Evolutionary conservation across 2,888 invertebrate species (phyloP).

Genomic region (Catonia carolina): DNA sequence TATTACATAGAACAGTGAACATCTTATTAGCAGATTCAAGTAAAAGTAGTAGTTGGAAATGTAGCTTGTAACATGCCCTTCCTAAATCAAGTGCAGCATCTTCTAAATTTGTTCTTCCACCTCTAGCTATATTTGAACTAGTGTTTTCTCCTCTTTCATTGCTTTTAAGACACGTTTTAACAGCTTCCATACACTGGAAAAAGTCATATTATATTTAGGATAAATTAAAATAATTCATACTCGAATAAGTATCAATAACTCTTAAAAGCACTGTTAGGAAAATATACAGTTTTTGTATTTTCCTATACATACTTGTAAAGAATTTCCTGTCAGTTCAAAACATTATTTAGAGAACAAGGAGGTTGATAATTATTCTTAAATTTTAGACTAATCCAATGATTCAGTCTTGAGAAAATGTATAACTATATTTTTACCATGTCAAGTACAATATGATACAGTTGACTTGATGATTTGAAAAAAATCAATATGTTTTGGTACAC

Average conservation of each 20-base stretch:
- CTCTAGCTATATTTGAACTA: conserved; percentile 30
- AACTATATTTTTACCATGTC: no score
- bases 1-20: conserved; percentile 57
- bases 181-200: conserved; percentile 67
- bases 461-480: no score
- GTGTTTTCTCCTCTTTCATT: conserved; percentile 56
- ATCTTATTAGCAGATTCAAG: conserved; percentile 84
- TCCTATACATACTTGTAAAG: no score
- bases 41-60: conserved; percentile 84
- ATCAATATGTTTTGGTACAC: no score
- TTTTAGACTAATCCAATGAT: no score
- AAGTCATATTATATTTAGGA: conserved; percentile 6
- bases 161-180: conserved; percentile 69
- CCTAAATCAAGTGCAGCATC: conserved; percentile 76
- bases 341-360: no score
- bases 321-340: no score
- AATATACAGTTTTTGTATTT: no score
- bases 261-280: no score
- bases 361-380: no score
- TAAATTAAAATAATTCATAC: not conserved
- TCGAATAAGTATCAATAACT: not conserved
- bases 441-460: no score
- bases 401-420: no score
- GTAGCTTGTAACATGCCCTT: conserved; percentile 80
- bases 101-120: conserved; percentile 41